Base-by-base conservation (phyloP, 1,140 invertebrate species). In the Drosophila santomea region DNA sequence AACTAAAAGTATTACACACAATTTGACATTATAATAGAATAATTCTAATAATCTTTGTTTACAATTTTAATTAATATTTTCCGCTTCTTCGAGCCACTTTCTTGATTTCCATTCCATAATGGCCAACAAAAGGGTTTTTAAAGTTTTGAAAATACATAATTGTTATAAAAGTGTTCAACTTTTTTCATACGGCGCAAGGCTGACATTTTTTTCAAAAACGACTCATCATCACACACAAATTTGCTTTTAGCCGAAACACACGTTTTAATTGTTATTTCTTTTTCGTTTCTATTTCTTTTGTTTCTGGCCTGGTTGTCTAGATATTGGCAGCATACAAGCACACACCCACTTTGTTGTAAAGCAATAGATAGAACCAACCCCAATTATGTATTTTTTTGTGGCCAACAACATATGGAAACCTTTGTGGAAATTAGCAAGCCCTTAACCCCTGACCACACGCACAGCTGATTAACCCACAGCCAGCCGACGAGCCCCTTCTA, bases 391-490 rank as follows among this genome's bases (percentile, higher is more conserved):
- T 23, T n/a, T 28, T 63, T 47, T 61, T 20, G 17, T 36, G 10
- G 23, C 41, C 11, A 10, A 7, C 14, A 10, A 20, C 28, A 14
- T 6, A 15, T 20, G 23, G 36, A 36, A 62, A 28, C 44, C 38
- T 45, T 15, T 17, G 35, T 2, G 8, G 32, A 63, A 66, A 41
- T 64, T 41, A 50, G 44, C 60, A 71, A 69, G 43, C 64, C 45
- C 67, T 69, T 69, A 69, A 71, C 64, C 67, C 64, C 64, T 48
- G 50, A 15, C 43, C 32, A 35, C 44, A 38, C 56, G 57, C 59
- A 66, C 63, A 74, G 71, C 58, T 74, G 71, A 74, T 74, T 74
- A 73, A 44, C 50, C 72, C 58, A 23, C 38, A 54, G 38, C 11
- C 12, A 50, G 36, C 59, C 51, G 71, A 74, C 68, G 68, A 73